Conservation (phyloP, 2,888 invertebrate genomes). For the Netelia inedita region DNA sequence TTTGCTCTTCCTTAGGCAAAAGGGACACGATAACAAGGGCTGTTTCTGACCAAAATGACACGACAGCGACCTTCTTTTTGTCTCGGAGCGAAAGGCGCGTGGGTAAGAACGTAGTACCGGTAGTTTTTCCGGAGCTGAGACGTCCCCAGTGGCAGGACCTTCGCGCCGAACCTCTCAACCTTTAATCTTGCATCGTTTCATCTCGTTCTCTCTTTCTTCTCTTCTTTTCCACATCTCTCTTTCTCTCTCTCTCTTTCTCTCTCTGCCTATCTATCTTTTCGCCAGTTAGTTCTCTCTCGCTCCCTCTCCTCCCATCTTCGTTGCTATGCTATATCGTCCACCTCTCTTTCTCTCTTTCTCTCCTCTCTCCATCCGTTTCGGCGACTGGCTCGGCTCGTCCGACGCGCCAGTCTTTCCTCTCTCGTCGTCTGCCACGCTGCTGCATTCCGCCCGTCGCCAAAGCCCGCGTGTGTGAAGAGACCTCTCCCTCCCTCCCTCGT, state of each 20-base stretch:
- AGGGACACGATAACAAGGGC: too few relatives aligned
- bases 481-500: conserved; percentile 21
- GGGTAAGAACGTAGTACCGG: background rate
- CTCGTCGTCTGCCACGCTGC: conserved; percentile 74
- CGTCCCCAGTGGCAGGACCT: conserved; percentile 66
- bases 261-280: conserved; percentile 48
- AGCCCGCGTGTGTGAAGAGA: conserved; percentile 64
- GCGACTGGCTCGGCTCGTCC: conserved; percentile 68
- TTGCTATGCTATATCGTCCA: background rate
- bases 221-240: conserved; percentile 29
- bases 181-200: conserved; percentile 62
- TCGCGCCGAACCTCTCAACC: conserved; percentile 59
- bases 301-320: conserved; percentile 58
- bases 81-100: too few relatives aligned
- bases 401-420: conserved; percentile 75
- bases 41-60: too few relatives aligned
- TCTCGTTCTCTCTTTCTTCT: conserved; percentile 43
- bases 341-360: conserved; percentile 25
- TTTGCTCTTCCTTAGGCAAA: too few relatives aligned
- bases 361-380: conserved; percentile 64
- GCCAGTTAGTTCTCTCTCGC: conserved; percentile 44
- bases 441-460: conserved; percentile 73
- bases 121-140: conserved; percentile 39
- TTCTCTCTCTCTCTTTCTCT: conserved; percentile 51
- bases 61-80: too few relatives aligned